phyloP scores from a whole-genome alignment of 1,140 invertebrate species.

The Drosophila sucinea region DNA sequence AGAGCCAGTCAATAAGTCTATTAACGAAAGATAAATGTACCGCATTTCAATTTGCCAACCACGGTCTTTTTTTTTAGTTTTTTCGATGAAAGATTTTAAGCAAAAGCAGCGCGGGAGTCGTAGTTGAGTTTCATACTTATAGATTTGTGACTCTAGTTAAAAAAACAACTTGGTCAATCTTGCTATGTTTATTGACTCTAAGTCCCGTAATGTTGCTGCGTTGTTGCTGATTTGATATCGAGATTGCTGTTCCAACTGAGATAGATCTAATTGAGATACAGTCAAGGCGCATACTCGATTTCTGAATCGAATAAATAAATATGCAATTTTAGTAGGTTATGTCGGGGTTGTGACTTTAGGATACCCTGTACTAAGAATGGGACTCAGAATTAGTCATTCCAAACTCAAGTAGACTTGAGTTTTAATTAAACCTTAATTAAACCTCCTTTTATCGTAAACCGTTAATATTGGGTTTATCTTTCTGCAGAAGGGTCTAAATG shows the following conservation, averaged over 20 bases:
- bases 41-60: not conserved
- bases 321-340: not conserved
- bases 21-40: not conserved
- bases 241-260: not conserved
- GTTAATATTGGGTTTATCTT: too few species aligned
- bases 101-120: not conserved
- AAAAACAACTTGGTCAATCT: conserved; percentile 1
- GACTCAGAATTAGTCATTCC: not conserved
- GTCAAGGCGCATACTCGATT: conserved; percentile 6
- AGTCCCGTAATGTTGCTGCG: conserved; percentile 5
- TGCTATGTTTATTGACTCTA: not conserved
- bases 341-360: not conserved
- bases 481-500: too few species aligned
- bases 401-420: too few species aligned
- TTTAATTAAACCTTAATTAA: too few species aligned
- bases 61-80: not conserved
- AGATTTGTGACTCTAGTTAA: not conserved
- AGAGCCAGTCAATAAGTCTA: not conserved
- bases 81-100: not conserved
- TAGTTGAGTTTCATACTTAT: not conserved
- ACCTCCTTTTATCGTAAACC: too few species aligned
- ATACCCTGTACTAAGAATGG: not conserved
- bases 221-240: conserved; percentile 8
- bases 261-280: conserved; percentile 8
- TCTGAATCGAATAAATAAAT: conserved; percentile 9